A percentile compares a stretch with the other conserved stretches of the same genome.
phyloP scores from a whole-genome alignment of 1,140 invertebrate genomes.

The Fopius arisanus region DNA sequence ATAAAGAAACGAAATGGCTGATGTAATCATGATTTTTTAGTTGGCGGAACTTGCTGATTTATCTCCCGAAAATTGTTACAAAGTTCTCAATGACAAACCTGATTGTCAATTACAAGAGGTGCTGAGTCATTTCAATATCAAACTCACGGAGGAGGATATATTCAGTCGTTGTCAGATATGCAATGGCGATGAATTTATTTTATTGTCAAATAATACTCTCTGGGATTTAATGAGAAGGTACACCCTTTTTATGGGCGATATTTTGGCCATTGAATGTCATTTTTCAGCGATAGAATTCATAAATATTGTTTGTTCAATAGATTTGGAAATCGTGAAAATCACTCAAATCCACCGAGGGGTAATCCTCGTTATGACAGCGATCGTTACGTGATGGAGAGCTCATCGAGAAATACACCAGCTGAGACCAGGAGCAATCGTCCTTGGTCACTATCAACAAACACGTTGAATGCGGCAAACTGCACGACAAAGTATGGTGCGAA shows the following conservation, averaged over 20 bases:
- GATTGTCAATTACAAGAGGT: slow-evolving; percentile 70
- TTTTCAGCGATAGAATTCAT: too few species aligned
- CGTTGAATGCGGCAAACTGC: slow-evolving; percentile 52
- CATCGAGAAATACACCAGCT: neutral
- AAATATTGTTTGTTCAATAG: slow-evolving; percentile 25
- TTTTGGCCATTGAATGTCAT: too few species aligned
- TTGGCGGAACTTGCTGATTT: slow-evolving; percentile 56
- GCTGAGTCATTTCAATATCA: slow-evolving; percentile 70
- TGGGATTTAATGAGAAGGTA: slow-evolving; percentile 49
- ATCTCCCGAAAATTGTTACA: slow-evolving; percentile 64
- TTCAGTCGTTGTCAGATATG: slow-evolving; percentile 76
- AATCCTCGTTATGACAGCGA: neutral
- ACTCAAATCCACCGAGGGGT: slow-evolving; percentile 6
- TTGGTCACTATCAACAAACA: slow-evolving; percentile 46
- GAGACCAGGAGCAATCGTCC: slow-evolving; percentile 39
- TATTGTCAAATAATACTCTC: neutral
- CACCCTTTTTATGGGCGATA: too few species aligned
- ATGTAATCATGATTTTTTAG: slow-evolving; percentile 59
- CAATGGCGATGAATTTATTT: slow-evolving; percentile 67
- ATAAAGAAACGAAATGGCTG: too few species aligned
- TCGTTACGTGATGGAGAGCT: neutral
- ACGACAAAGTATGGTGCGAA: slow-evolving; percentile 55
- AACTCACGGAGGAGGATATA: slow-evolving; percentile 68
- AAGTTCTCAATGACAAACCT: slow-evolving; percentile 55
- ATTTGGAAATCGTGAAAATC: slow-evolving; percentile 27